Base-by-base conservation (phyloP, 2,888 invertebrate genomes). In the Uropetala carovei region DNA sequence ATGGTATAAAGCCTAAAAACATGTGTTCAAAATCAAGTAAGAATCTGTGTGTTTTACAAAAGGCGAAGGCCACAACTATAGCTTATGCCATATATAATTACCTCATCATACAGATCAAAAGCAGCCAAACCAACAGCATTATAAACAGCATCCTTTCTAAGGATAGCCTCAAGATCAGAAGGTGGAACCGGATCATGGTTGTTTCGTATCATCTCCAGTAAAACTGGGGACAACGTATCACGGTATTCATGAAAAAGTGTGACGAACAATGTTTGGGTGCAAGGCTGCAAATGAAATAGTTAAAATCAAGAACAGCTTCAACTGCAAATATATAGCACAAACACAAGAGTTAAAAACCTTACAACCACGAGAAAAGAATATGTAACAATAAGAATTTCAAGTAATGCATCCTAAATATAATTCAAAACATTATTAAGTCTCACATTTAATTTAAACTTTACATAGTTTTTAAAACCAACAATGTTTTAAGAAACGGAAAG, bases 91-190 rank as follows among this genome's bases (percentile, higher is more conserved):
- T 16, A 43, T 58, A 83, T 9, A 30, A 58, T 22, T 56, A 97
- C 97, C 95, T 98, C 98, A 94, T 99, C 98, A 94, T 98, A 99
- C 92, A 99, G 96, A 94, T 99, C 98, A 95, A 98, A 98, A 0
- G 98, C 98, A 4, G 98, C 97, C 93, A 98, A 95, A 11, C 99
- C 98, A 14, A 98, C 97, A 0, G 99, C 99, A 95, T 98, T 98
- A 94, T 99, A 99, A 84, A 99, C 97, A 92, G 99, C 99, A 95
- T 99, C 99, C 95, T 98, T 99, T 92, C 97, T 96, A 93, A 99
- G 95, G 94, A 99, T 97, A 18, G 97, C 97, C 92, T 97, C 96
- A 93, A 98, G 95, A 94, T 99, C 97, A 92, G 97, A 97, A 0
- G 97, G 96, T 92, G 96, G 95, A 27, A 97, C 96, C 10, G 97